Conservation (phyloP, 2,797 vertebrate genomes). For the Echeneis naucrates region DNA sequence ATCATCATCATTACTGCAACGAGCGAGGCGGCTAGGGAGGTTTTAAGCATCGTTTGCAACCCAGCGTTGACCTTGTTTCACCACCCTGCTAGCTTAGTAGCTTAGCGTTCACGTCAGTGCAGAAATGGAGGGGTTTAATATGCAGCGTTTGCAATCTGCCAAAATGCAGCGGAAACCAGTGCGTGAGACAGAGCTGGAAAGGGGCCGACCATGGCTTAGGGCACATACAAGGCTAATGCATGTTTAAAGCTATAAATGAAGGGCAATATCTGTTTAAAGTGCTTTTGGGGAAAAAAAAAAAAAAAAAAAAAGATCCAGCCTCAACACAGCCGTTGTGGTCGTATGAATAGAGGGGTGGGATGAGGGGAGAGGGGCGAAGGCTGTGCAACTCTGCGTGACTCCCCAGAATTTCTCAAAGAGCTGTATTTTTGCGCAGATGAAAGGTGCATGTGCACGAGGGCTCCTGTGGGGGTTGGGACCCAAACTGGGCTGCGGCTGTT, state of each 20-base stretch:
- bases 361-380: constrained; percentile 29
- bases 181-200: constrained; percentile 68
- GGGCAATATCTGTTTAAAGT: constrained; percentile 37
- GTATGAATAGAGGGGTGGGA: constrained; percentile 49
- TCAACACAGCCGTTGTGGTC: constrained; percentile 24
- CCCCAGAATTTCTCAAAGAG: constrained; percentile 34
- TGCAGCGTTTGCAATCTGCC: constrained; percentile 59
- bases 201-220: constrained; percentile 63
- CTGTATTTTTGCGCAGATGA: constrained; percentile 58
- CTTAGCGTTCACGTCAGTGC: constrained; percentile 65
- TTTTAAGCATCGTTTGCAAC: constrained; percentile 55
- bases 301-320: constrained; percentile 20
- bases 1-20: constrained; percentile 15
- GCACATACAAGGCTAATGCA: constrained; percentile 40
- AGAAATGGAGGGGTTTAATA: constrained; percentile 34
- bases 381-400: constrained; percentile 17
- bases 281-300: constrained; percentile 37
- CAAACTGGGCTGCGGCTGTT: constrained; percentile 70
- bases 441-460: constrained; percentile 48
- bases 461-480: constrained; percentile 54
- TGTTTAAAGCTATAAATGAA: constrained; percentile 39
- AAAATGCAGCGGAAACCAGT: constrained; percentile 50
- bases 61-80: constrained; percentile 68
- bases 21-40: constrained; percentile 42
- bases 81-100: constrained; percentile 64